phyloP scores from a whole-genome alignment of 2,797 vertebrate genomes.

The Onychomys arenicola region DNA sequence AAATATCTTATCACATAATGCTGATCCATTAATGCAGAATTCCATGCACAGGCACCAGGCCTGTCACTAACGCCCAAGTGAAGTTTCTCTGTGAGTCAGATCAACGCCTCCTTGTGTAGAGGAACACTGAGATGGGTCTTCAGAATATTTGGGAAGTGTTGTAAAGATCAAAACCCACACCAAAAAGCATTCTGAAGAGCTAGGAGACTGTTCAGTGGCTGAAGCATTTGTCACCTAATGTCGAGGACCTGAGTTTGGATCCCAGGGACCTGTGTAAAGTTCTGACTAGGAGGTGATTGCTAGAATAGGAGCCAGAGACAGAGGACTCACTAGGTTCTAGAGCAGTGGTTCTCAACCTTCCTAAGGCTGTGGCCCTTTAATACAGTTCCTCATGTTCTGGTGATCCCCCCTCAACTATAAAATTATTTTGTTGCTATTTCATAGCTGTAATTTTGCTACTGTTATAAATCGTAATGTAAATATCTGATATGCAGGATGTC shows the following conservation, averaged over 20 bases:
- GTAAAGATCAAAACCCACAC: neutral
- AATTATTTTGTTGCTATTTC: neutral
- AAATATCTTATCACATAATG: neutral
- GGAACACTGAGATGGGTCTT: neutral
- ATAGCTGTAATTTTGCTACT: too few species aligned
- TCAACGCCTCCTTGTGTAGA: neutral
- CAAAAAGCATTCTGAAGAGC: neutral
- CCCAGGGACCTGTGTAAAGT: neutral
- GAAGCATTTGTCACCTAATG: neutral
- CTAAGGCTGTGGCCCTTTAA: neutral
- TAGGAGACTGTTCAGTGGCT: neutral
- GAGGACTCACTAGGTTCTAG: neutral
- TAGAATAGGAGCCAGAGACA: neutral
- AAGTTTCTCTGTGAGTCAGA: neutral
- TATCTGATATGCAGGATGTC: neutral
- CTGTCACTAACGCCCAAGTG: neutral
- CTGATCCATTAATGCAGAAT: neutral
- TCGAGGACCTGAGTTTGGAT: neutral
- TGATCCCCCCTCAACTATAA: neutral
- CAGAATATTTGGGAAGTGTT: neutral
- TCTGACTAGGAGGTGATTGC: neutral
- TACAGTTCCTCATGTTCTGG: neutral
- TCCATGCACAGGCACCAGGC: neutral
- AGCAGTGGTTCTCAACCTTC: neutral
- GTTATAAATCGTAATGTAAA: neutral